Evolutionary conservation across 2,888 invertebrate species (phyloP).

Genomic region (Ecliptopera silaceata): DNA sequence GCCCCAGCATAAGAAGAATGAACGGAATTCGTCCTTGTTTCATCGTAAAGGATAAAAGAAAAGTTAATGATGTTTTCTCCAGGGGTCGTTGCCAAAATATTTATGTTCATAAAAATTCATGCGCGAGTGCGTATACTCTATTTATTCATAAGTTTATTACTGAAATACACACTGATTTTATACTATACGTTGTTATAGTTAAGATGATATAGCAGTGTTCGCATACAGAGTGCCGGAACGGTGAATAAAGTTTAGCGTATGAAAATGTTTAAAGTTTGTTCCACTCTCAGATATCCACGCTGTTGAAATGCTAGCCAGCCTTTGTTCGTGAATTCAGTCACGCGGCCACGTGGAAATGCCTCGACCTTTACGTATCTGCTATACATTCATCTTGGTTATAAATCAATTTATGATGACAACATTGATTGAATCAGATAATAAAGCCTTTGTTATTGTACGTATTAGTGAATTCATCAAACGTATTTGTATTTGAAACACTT

Average conservation of each 20-base stretch:
- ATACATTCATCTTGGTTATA: conserved; percentile 9
- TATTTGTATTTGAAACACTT: too few relatives aligned
- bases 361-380: neutral
- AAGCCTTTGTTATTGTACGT: neutral
- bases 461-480: neutral
- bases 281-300: neutral
- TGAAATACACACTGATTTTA: conserved; percentile 25
- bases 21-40: conserved; percentile 40
- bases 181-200: conserved; percentile 10
- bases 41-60: conserved; percentile 37
- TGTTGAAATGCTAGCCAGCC: neutral
- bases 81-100: conserved; percentile 38
- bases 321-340: conserved; percentile 4
- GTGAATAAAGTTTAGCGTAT: neutral
- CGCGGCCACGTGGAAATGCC: conserved; percentile 10
- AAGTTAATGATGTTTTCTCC: conserved; percentile 41
- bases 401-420: conserved; percentile 3
- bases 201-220: neutral
- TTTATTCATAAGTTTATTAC: conserved; percentile 36
- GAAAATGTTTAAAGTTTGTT: neutral
- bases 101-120: conserved; percentile 45
- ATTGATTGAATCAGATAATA: conserved; percentile 11
- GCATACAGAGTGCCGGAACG: neutral
- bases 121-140: conserved; percentile 32
- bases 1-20: too few relatives aligned